phyloP scores from a whole-genome alignment of 2,888 invertebrate species.

The Schrankia costaestrigalis region DNA sequence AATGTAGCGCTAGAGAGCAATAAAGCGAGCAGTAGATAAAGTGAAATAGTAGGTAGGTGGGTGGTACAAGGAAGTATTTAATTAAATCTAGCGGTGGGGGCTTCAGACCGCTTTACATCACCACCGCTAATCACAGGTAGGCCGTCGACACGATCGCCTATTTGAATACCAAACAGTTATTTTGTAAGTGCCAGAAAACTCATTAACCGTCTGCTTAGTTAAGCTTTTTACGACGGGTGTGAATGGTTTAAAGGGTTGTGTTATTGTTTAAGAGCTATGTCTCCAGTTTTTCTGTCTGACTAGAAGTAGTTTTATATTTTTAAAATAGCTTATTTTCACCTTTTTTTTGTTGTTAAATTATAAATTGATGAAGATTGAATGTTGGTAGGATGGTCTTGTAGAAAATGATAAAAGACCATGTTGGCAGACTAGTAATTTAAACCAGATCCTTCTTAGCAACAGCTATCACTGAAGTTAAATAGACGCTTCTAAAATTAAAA shows the following conservation, averaged over 20 bases:
- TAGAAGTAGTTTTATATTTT: too few relatives aligned
- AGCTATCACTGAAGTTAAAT: too few relatives aligned
- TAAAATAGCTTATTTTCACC: too few relatives aligned
- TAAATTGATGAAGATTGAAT: too few relatives aligned
- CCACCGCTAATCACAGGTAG: slow-evolving; percentile 74
- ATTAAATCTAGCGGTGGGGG: slow-evolving; percentile 71
- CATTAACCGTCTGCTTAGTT: slow-evolving; percentile 38
- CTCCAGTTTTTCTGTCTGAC: too few relatives aligned
- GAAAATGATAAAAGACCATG: too few relatives aligned
- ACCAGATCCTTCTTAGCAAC: too few relatives aligned
- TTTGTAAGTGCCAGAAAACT: slow-evolving; percentile 51
- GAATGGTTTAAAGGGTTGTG: slow-evolving; percentile 6
- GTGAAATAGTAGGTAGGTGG: slow-evolving; percentile 66
- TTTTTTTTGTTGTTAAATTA: too few relatives aligned
- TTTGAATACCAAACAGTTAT: slow-evolving; percentile 61
- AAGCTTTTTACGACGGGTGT: slow-evolving; percentile 15
- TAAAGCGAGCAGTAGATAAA: slow-evolving; percentile 58
- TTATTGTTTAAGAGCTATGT: too few relatives aligned
- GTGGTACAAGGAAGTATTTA: slow-evolving; percentile 72
- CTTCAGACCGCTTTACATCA: slow-evolving; percentile 61
- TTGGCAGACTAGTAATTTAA: too few relatives aligned
- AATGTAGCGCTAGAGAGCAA: slow-evolving; percentile 46
- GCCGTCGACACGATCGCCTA: slow-evolving; percentile 64
- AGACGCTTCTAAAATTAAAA: too few relatives aligned
- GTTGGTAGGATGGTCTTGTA: too few relatives aligned